A percentile compares a stretch with the other conserved stretches of the same genome.
Evolutionary conservation across 2,113 vertebrate species (phyloP).

Genomic region (Turnix velox): DNA sequence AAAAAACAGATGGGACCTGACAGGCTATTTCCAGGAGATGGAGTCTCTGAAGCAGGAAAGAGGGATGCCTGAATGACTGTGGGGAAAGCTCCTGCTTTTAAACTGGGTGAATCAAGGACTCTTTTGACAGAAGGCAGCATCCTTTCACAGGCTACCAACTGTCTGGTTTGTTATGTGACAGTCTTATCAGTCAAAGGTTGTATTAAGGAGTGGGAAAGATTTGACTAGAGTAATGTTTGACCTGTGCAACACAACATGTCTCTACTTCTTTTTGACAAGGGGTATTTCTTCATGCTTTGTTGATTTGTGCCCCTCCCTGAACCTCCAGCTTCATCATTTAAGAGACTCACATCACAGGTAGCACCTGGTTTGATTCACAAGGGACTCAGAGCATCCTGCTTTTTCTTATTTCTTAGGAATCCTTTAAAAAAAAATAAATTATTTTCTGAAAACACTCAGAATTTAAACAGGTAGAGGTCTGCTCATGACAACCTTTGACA

Average conservation of each 20-base stretch:
- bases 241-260: background rate
- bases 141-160: constrained; percentile 31
- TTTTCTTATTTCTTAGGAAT: background rate
- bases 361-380: background rate
- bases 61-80: constrained; percentile 42
- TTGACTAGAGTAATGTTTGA: background rate
- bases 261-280: background rate
- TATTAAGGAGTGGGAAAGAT: background rate
- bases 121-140: constrained; percentile 30
- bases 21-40: constrained; percentile 71
- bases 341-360: background rate
- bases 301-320: background rate
- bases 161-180: constrained; percentile 17
- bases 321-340: background rate
- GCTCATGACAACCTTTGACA: background rate
- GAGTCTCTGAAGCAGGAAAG: constrained; percentile 67
- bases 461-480: background rate
- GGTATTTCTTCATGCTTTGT: background rate
- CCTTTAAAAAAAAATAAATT: background rate
- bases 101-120: constrained; percentile 20
- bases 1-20: constrained; percentile 76
- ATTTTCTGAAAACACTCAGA: background rate
- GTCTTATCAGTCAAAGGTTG: background rate
- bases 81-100: constrained; percentile 39
- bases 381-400: background rate